These are phyloP conservation scores for Coccyzus lansbergi DNA, from an alignment of 2,797 vertebrate species.

Conservation along the genomic window DNA sequence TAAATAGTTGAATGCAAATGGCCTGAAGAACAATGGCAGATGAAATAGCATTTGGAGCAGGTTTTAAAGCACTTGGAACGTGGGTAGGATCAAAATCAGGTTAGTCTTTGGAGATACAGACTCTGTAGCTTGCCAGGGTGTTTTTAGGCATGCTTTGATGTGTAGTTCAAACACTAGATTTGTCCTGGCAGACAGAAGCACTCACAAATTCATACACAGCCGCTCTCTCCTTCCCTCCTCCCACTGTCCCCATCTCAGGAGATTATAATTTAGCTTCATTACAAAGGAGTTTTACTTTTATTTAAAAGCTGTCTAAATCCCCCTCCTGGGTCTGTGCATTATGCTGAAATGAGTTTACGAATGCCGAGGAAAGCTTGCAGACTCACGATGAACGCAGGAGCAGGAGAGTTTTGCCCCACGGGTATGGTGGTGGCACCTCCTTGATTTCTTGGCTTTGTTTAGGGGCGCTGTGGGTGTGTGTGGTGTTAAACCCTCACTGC, in stretches of 20 bases:
- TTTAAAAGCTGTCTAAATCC: constrained; percentile 56
- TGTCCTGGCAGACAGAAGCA: constrained; percentile 68
- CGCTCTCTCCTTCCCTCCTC: constrained; percentile 40
- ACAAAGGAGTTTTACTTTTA: constrained; percentile 47
- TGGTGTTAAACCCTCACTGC: constrained; percentile 97
- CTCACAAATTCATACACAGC: constrained; percentile 41
- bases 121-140: constrained; percentile 62
- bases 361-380: not conserved
- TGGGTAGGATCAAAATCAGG: constrained; percentile 68
- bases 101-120: constrained; percentile 63
- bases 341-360: constrained; percentile 34
- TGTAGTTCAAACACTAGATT: constrained; percentile 68
- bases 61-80: constrained; percentile 50
- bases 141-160: constrained; percentile 70
- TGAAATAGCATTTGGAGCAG: constrained; percentile 55
- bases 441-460: constrained; percentile 64
- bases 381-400: accelerated
- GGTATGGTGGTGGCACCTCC: not conserved
- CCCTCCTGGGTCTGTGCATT: not conserved
- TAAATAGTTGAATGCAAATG: constrained; percentile 63
- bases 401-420: not conserved
- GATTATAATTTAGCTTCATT: constrained; percentile 69
- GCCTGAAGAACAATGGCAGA: constrained; percentile 65
- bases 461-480: constrained; percentile 98
- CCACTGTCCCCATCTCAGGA: constrained; percentile 53